Conservation (phyloP, 2,113 vertebrate species). For the Polyodon spathula region DNA sequence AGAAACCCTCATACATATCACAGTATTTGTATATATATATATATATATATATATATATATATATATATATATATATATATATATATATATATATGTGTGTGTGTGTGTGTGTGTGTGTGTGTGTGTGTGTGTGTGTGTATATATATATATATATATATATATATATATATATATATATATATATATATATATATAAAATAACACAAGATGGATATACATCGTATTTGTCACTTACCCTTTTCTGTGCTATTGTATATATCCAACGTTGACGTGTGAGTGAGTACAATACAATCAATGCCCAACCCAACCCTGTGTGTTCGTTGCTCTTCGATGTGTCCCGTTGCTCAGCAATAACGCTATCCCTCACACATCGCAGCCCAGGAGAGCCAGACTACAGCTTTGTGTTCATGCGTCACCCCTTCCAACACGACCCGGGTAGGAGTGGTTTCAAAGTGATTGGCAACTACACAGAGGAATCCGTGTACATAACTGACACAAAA, state of each 20-base stretch:
- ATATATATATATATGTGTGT: too few relatives aligned
- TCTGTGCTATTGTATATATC: slow-evolving; percentile 3
- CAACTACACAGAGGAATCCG: not conserved
- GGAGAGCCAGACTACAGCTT: slow-evolving; percentile 8
- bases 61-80: too few relatives aligned
- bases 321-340: slow-evolving; percentile 2
- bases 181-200: too few relatives aligned
- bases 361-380: slow-evolving; percentile 14
- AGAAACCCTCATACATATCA: too few relatives aligned
- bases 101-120: too few relatives aligned
- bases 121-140: too few relatives aligned
- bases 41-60: too few relatives aligned
- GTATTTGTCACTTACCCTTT: slow-evolving; percentile 7
- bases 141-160: too few relatives aligned
- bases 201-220: not conserved
- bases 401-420: not conserved
- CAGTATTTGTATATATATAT: too few relatives aligned
- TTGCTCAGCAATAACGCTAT: slow-evolving; percentile 19
- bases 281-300: slow-evolving; percentile 7
- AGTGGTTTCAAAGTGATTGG: slow-evolving; percentile 3
- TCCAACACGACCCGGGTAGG: slow-evolving; percentile 19
- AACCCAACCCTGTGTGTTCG: not conserved
- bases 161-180: too few relatives aligned
- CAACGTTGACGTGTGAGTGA: slow-evolving; percentile 5
- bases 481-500: not conserved